A percentile compares a stretch with the other conserved stretches of the same genome.
These are phyloP conservation scores for Oncorhynchus clarkii DNA, from an alignment of 2,113 vertebrate species.

Conservation along the genomic window DNA sequence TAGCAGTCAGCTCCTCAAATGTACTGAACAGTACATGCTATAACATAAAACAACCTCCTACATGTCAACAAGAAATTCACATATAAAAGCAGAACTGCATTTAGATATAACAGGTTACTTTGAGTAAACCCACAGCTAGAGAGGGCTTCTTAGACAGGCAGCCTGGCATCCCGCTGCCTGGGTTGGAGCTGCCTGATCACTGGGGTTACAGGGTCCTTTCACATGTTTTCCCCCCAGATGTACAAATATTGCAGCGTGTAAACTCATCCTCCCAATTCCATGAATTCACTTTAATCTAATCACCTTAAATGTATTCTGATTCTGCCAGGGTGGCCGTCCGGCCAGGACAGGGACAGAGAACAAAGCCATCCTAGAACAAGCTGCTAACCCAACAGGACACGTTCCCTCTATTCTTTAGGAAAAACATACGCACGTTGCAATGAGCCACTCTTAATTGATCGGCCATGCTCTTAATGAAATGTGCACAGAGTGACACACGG, in stretches of 20 bases:
- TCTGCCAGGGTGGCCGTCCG: conserved; percentile 26
- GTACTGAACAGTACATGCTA: too few relatives aligned
- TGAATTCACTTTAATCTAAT: conserved; percentile 58
- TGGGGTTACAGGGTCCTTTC: conserved; percentile 43
- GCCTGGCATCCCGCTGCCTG: conserved; percentile 28
- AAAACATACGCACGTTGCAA: conserved; percentile 36
- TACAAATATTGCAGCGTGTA: conserved; percentile 55
- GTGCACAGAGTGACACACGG: conserved; percentile 38
- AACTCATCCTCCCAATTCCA: conserved; percentile 58
- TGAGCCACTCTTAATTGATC: conserved; percentile 57
- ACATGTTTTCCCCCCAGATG: conserved; percentile 33
- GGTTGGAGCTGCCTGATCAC: conserved; percentile 38
- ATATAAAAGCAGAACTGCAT: neutral
- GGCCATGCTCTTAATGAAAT: conserved; percentile 56
- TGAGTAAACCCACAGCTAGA: conserved; percentile 5
- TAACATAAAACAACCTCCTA: neutral
- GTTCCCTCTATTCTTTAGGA: conserved; percentile 39
- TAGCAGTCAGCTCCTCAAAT: conserved; percentile 1
- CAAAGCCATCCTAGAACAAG: conserved; percentile 59
- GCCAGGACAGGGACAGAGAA: conserved; percentile 25
- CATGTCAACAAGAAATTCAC: neutral
- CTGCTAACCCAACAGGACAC: conserved; percentile 46
- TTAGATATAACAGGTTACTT: conserved; percentile 27
- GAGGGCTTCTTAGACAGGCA: conserved; percentile 26
- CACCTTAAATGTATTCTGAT: conserved; percentile 55